Base-by-base conservation (phyloP, 2,888 invertebrate species). In the Cryptosula pallasiana region DNA sequence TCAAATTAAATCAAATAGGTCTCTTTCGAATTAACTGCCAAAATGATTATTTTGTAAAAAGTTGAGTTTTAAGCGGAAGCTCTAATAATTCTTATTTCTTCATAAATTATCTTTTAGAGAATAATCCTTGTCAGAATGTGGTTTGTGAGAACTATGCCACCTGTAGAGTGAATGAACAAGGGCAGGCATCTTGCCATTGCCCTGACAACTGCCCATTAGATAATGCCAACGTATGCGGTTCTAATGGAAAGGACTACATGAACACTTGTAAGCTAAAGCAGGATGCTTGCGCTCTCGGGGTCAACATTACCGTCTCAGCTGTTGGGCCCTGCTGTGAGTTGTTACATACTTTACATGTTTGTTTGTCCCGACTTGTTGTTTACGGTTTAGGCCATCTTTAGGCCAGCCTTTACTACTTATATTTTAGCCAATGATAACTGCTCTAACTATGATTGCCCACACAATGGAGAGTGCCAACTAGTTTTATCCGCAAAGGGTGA, bases 221-320 rank as follows among this genome's bases (percentile, higher is more conserved):
- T 1, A 34, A 13, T 9, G 27, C 25, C 13, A 25, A 20, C 13
- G 63, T 63, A 1, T 63, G 63, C 32, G 63, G 63, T 3, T 63
- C 63, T 29, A 63, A 63, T n/a, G 32, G 27, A 13, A 32, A 25
- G 32, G 32, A 27, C 16, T 63, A 63, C 32, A 32, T 13, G 25
- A 63, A 63, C n/a, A 5, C 32, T 2, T 63, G 63, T 34, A 2
- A 32, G 34, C 63, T 63, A 13, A 27, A 63, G 63, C 63, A 32
- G n/a, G 63, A 63, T 63, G 63, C 63, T 5, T 63, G 63, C 32
- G 63, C 63, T 32, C 2, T 32, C 16, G 25, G 27, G 63, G 32
- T 27, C 27, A 63, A 63, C n/a, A 34, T 63, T 13, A 63, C 63
- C 5, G 63, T 27, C 13, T 27, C 27, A 27, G 29, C 63, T 16